Base-by-base conservation (phyloP, 2,888 invertebrate species). In the Chrysomela aeneicollis region DNA sequence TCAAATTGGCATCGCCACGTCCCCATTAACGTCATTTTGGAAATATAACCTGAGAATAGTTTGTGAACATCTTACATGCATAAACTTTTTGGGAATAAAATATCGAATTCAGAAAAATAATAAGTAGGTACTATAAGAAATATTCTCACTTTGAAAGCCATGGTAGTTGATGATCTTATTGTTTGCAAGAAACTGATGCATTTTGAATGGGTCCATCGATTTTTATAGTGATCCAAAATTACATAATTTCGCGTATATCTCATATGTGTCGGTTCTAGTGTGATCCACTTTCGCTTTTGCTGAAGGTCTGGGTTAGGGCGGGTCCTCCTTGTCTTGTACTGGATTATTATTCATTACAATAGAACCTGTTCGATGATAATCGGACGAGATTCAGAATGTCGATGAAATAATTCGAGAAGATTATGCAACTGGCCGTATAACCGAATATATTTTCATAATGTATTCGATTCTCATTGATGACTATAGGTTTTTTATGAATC, bases 281-380 rank as follows among this genome's bases (percentile, higher is more conserved):
- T 77, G 79, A 77, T 79, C 81, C 78, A 81, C 80, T 82, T 81
- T 79, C 79, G 73, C 76, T 79, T 73, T 77, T 75, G 69, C 71
- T 76, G 78, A 82, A 81, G 81, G 81, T 82, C 81, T 81, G 76
- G 81, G 81, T 80, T 81, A 79, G 78, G 75, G 76, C 72, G 72
- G 65, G 59, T 18, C 64, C 61, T 35, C 49, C 64, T 63, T 62
- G 61, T 65, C 57, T 47, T 52, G 49, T 47, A 60, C 60, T 60
- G 59, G 60, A 59, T 59, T n/a, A n/a, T n/a, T n/a, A n/a, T n/a
- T 59, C 30, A 54, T 51, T 64, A 54, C 46, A 64, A 57, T 64
- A 30, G 51, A 46, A 47, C 42, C 55, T 30, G 57, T 19, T 57
- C 15, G 22, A 57, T 42, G 12, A 42, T 15, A 42, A 12, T 42